Conservation (phyloP, 2,888 invertebrate genomes). For the Drosophila cognata region DNA sequence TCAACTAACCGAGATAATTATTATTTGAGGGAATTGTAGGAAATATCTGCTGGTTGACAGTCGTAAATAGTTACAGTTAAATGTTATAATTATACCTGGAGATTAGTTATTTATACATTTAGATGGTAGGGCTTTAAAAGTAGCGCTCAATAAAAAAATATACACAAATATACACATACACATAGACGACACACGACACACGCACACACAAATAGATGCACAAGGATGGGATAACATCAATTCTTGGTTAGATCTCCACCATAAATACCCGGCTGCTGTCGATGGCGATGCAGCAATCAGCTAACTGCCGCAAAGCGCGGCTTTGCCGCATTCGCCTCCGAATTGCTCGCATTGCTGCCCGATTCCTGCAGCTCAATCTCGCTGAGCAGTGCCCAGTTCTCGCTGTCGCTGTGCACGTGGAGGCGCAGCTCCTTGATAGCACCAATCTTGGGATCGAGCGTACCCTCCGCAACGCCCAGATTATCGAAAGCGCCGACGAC, state of each 20-base stretch:
- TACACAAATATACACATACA: conserved; percentile 26
- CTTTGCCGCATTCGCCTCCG: conserved; percentile 62
- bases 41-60: conserved; percentile 24
- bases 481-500: conserved; percentile 91
- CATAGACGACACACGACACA: conserved; percentile 15
- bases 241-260: conserved; percentile 23
- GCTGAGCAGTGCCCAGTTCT: conserved; percentile 95
- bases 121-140: conserved; percentile 59
- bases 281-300: conserved; percentile 76
- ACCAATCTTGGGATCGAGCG: conserved; percentile 88
- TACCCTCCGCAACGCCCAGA: conserved; percentile 92
- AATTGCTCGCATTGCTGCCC: conserved; percentile 77
- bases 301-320: conserved; percentile 65
- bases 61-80: conserved; percentile 38
- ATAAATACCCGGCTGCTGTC: conserved; percentile 27
- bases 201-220: background rate
- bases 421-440: conserved; percentile 90
- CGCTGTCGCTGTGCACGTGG: conserved; percentile 91
- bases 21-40: background rate
- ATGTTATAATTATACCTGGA: conserved; percentile 35
- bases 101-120: conserved; percentile 66
- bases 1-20: background rate
- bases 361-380: conserved; percentile 88
- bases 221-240: conserved; percentile 20
- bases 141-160: conserved; percentile 59